Evolutionary conservation across 2,888 invertebrate genomes (phyloP).

Genomic region (Polydesmus complanatus): DNA sequence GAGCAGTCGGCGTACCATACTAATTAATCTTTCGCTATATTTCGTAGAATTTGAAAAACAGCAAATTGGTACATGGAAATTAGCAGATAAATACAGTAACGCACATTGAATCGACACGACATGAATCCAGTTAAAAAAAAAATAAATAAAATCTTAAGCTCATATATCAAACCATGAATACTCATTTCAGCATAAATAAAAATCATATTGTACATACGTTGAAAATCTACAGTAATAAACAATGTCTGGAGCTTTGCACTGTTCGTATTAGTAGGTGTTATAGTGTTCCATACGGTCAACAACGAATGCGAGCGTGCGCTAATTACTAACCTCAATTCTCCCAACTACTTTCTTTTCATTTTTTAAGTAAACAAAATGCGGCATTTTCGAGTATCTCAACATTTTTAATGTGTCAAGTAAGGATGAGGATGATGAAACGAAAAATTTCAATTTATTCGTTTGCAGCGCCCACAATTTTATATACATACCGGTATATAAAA

Average conservation of each 20-base stretch:
- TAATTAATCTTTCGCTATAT: not conserved
- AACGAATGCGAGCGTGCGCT: not conserved
- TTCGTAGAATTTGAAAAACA: not conserved
- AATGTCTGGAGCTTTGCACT: not conserved
- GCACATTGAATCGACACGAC: no score
- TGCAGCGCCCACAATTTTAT: not conserved
- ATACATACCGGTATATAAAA: no score
- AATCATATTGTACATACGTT: no score
- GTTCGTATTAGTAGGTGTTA: no score
- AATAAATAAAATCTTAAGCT: not conserved
- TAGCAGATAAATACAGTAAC: not conserved
- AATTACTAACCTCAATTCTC: not conserved
- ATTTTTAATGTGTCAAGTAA: not conserved
- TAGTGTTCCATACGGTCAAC: not conserved
- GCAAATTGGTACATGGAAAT: not conserved
- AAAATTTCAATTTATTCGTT: not conserved
- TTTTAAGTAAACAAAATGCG: not conserved
- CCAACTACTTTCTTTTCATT: not conserved
- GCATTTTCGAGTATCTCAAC: not conserved
- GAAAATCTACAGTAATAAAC: not conserved
- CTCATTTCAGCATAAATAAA: no score
- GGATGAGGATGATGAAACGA: not conserved
- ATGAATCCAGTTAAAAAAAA: not conserved
- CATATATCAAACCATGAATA: not conserved
- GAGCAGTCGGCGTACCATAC: not conserved